Evolutionary conservation across 2,113 vertebrate genomes (phyloP).

Genomic region (Sinocyclocheilus grahami): DNA sequence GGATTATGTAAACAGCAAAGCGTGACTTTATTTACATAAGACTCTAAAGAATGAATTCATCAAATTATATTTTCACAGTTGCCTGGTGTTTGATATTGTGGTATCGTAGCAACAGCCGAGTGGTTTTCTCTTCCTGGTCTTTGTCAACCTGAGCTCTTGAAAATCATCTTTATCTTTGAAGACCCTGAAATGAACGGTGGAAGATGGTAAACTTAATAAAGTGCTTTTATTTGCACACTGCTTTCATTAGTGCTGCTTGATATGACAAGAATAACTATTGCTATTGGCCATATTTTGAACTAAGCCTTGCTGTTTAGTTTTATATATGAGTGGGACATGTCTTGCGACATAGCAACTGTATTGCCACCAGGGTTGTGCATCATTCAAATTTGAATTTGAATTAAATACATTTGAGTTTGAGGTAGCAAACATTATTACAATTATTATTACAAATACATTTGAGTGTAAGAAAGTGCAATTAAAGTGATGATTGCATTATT

Average conservation of each 20-base stretch:
- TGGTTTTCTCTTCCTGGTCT: constrained; percentile 8
- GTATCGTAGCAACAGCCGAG: constrained; percentile 51
- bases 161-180: not conserved
- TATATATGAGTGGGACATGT: not conserved
- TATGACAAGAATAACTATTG: too few relatives aligned
- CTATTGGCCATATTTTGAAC: too few relatives aligned
- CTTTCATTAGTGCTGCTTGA: not conserved
- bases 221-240: not conserved
- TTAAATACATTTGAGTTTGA: too few relatives aligned
- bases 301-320: not conserved
- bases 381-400: too few relatives aligned
- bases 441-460: too few relatives aligned
- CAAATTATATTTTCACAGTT: constrained; percentile 28
- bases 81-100: constrained; percentile 17
- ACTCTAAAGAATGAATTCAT: constrained; percentile 46
- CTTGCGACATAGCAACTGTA: too few relatives aligned
- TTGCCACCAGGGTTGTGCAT: not conserved
- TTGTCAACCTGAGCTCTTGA: not conserved
- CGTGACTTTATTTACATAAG: constrained; percentile 16
- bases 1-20: constrained; percentile 45
- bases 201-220: not conserved
- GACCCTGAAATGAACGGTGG: constrained; percentile 3
- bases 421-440: too few relatives aligned
- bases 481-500: too few relatives aligned
- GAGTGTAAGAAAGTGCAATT: too few relatives aligned